Evolutionary conservation across 2,113 vertebrate species (phyloP).

Genomic region (Benitochromis conjunctus): DNA sequence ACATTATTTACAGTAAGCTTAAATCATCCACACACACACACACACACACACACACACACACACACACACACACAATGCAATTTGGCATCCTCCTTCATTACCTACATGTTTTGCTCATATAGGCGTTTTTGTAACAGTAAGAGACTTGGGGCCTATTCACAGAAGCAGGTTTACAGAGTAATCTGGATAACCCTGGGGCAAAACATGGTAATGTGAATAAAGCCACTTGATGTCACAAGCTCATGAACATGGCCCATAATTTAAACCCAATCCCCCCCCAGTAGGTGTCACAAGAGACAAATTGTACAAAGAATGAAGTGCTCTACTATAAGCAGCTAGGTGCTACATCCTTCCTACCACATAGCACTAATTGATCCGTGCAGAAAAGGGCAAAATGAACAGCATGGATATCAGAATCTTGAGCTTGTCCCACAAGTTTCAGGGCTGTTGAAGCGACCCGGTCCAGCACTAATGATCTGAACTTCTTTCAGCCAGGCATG

Average conservation of each 20-base stretch:
- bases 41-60: neutral
- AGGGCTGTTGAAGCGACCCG: neutral
- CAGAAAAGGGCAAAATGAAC: neutral
- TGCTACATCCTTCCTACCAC: neutral
- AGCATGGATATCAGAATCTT: neutral
- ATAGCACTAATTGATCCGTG: neutral
- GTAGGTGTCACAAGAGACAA: neutral
- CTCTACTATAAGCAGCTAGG: neutral
- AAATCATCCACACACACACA: neutral
- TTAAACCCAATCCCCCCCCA: neutral
- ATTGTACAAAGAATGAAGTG: neutral
- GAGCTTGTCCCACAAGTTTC: neutral
- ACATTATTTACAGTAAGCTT: constrained; percentile 48
- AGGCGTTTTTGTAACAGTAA: neutral
- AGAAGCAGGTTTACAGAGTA: neutral
- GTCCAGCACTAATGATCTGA: neutral
- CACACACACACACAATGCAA: neutral
- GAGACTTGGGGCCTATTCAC: neutral
- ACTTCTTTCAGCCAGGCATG: neutral
- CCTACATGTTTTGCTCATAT: neutral
- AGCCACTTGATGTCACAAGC: neutral
- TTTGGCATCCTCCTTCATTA: neutral
- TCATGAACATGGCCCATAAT: neutral
- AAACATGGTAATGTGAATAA: neutral
- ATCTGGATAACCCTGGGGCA: neutral